Evolutionary conservation across 2,113 vertebrate species (phyloP).

Genomic region (Oenanthe oenanthe): DNA sequence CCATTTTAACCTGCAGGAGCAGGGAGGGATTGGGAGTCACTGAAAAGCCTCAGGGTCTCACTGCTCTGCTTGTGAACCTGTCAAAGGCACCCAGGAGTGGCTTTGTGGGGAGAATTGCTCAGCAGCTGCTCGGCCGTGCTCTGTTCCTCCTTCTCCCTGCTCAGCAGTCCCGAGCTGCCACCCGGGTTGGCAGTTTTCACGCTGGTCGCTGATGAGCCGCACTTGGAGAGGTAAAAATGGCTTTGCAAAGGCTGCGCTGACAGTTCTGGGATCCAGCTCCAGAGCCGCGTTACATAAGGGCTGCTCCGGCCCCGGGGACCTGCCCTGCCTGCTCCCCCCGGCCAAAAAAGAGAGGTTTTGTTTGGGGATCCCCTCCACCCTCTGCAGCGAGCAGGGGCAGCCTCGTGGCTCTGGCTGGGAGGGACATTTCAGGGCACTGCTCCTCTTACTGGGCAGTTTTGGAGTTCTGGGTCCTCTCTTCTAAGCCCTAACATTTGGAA

Average conservation of each 20-base stretch:
- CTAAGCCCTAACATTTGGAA: neutral
- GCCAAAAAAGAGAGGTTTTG: rapidly evolving
- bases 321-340: neutral
- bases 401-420: rapidly evolving
- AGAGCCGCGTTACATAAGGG: neutral
- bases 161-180: neutral
- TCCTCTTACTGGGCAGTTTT: rapidly evolving
- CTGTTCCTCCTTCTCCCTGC: neutral
- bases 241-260: constrained; percentile 46
- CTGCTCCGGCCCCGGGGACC: neutral
- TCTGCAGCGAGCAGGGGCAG: rapidly evolving
- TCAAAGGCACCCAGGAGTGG: rapidly evolving
- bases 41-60: neutral
- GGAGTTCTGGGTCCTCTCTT: neutral
- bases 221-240: constrained; percentile 37
- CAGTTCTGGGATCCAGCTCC: constrained; percentile 19
- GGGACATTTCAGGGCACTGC: rapidly evolving
- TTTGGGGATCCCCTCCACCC: rapidly evolving
- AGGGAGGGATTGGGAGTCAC: neutral
- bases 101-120: neutral
- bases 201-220: neutral
- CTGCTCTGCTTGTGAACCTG: neutral
- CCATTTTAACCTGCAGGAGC: neutral
- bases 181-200: neutral
- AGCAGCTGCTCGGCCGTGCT: neutral